Evolutionary conservation across 1,140 invertebrate genomes (phyloP), one percentile per base, ranked within the genome.

Genomic region (Agrilus planipennis): DNA sequence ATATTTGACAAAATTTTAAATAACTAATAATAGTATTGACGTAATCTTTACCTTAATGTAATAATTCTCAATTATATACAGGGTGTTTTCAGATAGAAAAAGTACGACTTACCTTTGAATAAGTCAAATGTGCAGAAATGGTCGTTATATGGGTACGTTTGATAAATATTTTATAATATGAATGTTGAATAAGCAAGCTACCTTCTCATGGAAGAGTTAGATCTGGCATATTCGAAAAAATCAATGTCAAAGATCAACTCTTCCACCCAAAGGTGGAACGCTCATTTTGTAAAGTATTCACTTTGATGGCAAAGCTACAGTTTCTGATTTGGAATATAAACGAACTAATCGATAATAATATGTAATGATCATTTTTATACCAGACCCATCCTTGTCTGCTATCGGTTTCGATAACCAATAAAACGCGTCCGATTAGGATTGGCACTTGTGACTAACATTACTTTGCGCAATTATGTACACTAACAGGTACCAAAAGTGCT

Each of bases 131-230:
- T 11, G 22, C 22, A 25, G 22, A 25, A 7, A 11, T 25, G n/a
- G 22, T 11, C n/a, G 5, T 25, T 25, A 12, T 12, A 29, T 29
- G 28, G 4, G 15, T 11, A 5, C 28, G 4, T 29, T 3, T 4
- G n/a, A 11, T 5, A 4, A 5, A 5, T 29, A 12, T 12, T 12
- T 12, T 29, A 4, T 32, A 4, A n/a, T 31, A 28, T 27, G 7
- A 9, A 9, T 7, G 34, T 14, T 23, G 34, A 32, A 39, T 31
- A 31, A 18, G 15, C 38, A 46, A 52, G 39, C 27, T 30, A 17
- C 45, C 46, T 40, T 55, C 50, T 45, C 47, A 57, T 57, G 55
- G 55, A 57, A 57, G 55, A 57, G 55, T 57, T 55, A 57, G 55
- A 57, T 57, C 55, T 57, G 55, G 55, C 55, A 55, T 38, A 27